A percentile compares a stretch with the other conserved stretches of the same genome.
These are phyloP conservation scores for Cephalopterus ornatus DNA, from an alignment of 2,113 vertebrate species.

Conservation along the genomic window DNA sequence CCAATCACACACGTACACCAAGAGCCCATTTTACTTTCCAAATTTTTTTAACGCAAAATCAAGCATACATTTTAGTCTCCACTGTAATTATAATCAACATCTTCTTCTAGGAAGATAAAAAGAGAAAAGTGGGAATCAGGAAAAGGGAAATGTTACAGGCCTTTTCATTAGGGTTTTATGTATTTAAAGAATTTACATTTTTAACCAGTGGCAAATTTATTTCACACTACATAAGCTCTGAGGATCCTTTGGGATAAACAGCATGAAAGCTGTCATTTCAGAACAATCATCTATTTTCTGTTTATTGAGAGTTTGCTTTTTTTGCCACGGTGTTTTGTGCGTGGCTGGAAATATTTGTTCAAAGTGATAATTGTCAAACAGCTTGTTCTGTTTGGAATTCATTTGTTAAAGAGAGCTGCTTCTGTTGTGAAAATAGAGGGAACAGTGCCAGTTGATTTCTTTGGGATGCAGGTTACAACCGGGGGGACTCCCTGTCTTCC, in stretches of 20 bases:
- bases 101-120: conserved; percentile 62
- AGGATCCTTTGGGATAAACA: conserved; percentile 64
- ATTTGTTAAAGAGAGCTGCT: neutral
- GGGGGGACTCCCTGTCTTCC: neutral
- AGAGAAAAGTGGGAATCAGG: conserved; percentile 52
- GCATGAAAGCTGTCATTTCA: conserved; percentile 49
- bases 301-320: conserved; percentile 43
- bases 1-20: neutral
- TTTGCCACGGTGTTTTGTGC: conserved; percentile 19
- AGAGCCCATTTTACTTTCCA: conserved; percentile 27
- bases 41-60: conserved; percentile 30
- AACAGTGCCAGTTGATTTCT: neutral
- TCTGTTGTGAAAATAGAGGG: neutral
- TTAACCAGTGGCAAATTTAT: conserved; percentile 61
- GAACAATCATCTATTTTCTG: conserved; percentile 58
- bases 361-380: conserved; percentile 22
- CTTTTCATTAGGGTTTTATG: conserved; percentile 59
- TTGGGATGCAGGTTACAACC: neutral
- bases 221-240: conserved; percentile 33
- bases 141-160: conserved; percentile 59
- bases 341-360: conserved; percentile 57
- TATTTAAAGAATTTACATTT: conserved; percentile 71
- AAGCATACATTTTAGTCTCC: conserved; percentile 36
- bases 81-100: conserved; percentile 70
- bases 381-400: neutral